Percentiles rank a stretch among this genome's conserved stretches.
Evolutionary conservation across 2,888 invertebrate species (phyloP).

Genomic region (Xestia rhomboidea): DNA sequence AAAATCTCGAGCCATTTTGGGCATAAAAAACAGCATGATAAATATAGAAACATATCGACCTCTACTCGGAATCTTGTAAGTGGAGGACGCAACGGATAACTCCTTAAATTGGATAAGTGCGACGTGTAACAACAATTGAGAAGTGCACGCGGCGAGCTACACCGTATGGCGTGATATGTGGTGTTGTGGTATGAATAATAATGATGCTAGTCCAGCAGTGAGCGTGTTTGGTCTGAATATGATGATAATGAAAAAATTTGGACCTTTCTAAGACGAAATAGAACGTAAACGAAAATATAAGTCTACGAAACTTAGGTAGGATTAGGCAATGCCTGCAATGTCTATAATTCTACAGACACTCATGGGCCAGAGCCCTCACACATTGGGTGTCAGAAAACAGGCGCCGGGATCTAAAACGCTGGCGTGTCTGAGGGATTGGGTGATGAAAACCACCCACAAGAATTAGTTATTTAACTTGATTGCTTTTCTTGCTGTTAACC

Average conservation of each 20-base stretch:
- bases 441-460: background rate
- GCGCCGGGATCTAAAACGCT: background rate
- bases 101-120: constrained; percentile 63
- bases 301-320: background rate
- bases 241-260: background rate
- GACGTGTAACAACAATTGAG: constrained; percentile 47
- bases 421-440: background rate
- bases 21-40: background rate
- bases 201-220: background rate
- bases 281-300: background rate
- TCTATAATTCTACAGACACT: background rate
- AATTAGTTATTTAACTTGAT: background rate
- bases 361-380: background rate
- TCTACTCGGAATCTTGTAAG: constrained; percentile 34
- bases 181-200: too few relatives aligned
- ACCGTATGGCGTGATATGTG: constrained; percentile 23
- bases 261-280: background rate
- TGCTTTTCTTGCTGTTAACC: background rate
- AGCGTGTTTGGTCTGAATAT: background rate
- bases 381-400: background rate
- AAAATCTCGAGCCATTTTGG: background rate
- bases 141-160: constrained; percentile 26
- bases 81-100: constrained; percentile 24
- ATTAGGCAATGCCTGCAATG: background rate
- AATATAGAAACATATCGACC: constrained; percentile 38